phyloP scores from a whole-genome alignment of 2,797 vertebrate species.

The Streptopelia turtur region DNA sequence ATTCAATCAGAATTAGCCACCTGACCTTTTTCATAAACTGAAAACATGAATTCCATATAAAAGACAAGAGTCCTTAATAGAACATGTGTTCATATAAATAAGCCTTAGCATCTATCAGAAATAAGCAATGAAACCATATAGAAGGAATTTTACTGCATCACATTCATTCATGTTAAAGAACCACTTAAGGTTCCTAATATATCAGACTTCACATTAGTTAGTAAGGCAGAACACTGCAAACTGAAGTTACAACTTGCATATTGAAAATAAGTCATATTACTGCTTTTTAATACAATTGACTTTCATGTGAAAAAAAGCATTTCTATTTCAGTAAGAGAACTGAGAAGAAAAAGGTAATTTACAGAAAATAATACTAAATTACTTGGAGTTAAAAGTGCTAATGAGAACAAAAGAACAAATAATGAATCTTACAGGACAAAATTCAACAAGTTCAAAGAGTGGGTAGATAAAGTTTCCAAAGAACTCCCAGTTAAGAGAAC shows the following conservation, averaged over 20 bases:
- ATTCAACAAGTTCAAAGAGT: neutral
- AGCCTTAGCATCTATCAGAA: neutral
- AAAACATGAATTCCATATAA: neutral
- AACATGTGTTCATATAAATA: neutral
- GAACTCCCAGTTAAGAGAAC: neutral
- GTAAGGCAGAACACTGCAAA: neutral
- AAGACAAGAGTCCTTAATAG: neutral
- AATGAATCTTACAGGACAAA: neutral
- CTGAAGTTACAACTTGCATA: neutral
- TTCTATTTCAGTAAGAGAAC: neutral
- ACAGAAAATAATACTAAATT: neutral
- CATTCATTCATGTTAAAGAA: neutral
- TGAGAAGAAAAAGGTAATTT: neutral
- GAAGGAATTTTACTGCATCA: neutral
- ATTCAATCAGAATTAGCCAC: neutral
- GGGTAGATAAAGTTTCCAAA: neutral
- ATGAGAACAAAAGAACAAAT: neutral
- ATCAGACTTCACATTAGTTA: neutral
- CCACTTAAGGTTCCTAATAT: neutral
- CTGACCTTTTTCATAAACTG: conserved; percentile 14
- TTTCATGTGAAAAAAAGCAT: neutral
- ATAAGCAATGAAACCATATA: neutral
- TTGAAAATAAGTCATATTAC: neutral
- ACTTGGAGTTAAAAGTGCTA: neutral
- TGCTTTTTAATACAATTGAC: neutral